These are phyloP conservation scores for Xiphorhynchus erythropygius DNA, from an alignment of 2,797 vertebrate species.

Conservation along the genomic window DNA sequence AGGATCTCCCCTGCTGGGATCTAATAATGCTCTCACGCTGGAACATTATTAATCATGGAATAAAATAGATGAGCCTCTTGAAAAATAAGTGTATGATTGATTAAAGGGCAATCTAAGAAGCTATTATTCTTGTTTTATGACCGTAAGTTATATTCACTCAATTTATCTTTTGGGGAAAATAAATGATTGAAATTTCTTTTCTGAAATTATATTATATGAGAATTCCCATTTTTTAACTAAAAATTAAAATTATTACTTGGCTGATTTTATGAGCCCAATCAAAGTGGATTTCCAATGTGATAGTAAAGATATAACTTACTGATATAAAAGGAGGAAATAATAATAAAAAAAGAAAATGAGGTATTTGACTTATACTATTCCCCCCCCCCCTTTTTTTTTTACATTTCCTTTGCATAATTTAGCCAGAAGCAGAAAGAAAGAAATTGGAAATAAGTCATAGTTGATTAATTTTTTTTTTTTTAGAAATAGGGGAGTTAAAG, in stretches of 20 bases:
- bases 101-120: slow-evolving; percentile 85
- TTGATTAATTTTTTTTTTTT: background rate
- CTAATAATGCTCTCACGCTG: slow-evolving; percentile 86
- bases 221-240: slow-evolving; percentile 66
- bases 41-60: slow-evolving; percentile 92
- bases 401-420: background rate
- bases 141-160: slow-evolving; percentile 83
- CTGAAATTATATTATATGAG: slow-evolving; percentile 72
- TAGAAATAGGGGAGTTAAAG: background rate
- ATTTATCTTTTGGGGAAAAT: slow-evolving; percentile 83
- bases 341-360: background rate
- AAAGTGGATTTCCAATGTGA: background rate
- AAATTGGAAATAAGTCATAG: background rate
- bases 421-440: slow-evolving; percentile 10
- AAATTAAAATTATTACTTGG: slow-evolving; percentile 53
- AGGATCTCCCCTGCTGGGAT: slow-evolving; percentile 89
- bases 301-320: slow-evolving; percentile 11
- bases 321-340: background rate
- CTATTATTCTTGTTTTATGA: slow-evolving; percentile 88
- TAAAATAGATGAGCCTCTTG: slow-evolving; percentile 90
- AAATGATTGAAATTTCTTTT: slow-evolving; percentile 78
- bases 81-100: slow-evolving; percentile 88
- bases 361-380: background rate
- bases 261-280: slow-evolving; percentile 52
- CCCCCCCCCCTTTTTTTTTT: too few relatives aligned